These are phyloP conservation scores for Mastigias papua DNA, from an alignment of 30 jellyfish, hydroid and myxozoan species.

Conservation along the genomic window DNA sequence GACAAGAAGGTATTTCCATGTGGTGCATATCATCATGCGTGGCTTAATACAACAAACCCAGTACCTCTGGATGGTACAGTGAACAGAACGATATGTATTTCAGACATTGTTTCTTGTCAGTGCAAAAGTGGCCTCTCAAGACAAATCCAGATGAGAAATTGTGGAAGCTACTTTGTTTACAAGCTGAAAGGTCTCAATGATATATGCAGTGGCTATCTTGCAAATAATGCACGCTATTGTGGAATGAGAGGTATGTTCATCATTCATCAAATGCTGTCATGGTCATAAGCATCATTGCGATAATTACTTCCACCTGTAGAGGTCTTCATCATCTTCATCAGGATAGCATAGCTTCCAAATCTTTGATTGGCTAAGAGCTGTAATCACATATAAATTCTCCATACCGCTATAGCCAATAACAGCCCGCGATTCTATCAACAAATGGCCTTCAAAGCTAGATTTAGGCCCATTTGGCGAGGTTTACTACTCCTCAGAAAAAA, in stretches of 20 bases:
- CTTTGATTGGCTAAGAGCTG: no score
- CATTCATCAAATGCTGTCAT: neutral
- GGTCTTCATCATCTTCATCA: no score
- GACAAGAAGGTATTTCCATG: neutral
- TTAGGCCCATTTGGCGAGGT: no score
- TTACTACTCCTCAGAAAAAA: no score
- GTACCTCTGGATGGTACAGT: conserved; percentile 18
- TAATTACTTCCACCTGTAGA: no score
- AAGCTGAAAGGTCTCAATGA: neutral
- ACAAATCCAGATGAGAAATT: conserved; percentile 13
- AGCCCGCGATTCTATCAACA: no score
- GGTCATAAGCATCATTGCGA: no score
- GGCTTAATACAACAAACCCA: conserved; percentile 14
- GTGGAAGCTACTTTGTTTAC: conserved; percentile 11
- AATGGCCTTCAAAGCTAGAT: no score
- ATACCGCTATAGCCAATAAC: no score
- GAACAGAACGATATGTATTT: conserved; percentile 12
- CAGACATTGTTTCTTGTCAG: neutral
- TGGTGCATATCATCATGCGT: conserved; percentile 1
- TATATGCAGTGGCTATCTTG: neutral
- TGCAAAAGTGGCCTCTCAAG: neutral
- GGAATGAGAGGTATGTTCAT: conserved; percentile 8
- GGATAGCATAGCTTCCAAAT: no score
- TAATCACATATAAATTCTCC: no score
- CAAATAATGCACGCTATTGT: conserved; percentile 18